Percentiles rank a stretch among this genome's conserved stretches.
Evolutionary conservation across 2,797 vertebrate species (phyloP).

Genomic region (Oceanodroma leucorhoa): DNA sequence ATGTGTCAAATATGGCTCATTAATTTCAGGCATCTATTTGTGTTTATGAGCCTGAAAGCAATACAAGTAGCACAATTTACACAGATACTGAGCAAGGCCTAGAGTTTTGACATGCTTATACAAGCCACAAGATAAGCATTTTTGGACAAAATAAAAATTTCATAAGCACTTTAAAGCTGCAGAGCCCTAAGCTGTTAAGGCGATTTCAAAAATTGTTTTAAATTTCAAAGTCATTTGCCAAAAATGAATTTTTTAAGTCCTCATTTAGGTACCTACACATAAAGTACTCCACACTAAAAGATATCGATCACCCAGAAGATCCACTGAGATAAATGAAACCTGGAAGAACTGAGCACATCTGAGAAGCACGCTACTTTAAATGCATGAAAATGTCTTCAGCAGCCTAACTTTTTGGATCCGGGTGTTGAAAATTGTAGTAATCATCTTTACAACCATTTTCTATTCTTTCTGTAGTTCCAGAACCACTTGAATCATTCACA

Average conservation of each 20-base stretch:
- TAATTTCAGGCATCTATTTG: constrained; percentile 30
- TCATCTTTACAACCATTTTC: background rate
- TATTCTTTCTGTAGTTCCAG: background rate
- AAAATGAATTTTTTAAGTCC: constrained; percentile 30
- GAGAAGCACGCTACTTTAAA: background rate
- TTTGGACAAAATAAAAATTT: constrained; percentile 32
- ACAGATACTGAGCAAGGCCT: background rate
- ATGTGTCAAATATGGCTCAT: constrained; percentile 14
- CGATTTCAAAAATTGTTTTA: background rate
- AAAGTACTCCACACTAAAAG: background rate
- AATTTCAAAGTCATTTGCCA: constrained; percentile 28
- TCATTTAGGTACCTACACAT: background rate
- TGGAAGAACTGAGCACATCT: background rate
- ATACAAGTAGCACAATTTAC: background rate
- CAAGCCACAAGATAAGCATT: background rate
- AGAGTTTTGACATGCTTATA: background rate
- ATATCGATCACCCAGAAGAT: background rate
- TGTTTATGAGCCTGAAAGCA: constrained; percentile 45
- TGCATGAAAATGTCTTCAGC: background rate
- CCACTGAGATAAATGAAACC: background rate
- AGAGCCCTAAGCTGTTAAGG: background rate
- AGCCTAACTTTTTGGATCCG: background rate
- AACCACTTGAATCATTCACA: background rate
- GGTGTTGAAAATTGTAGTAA: constrained; percentile 3
- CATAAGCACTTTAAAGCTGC: background rate